Conservation (phyloP, 2,113 vertebrate species). For the Zosterops lateralis region DNA sequence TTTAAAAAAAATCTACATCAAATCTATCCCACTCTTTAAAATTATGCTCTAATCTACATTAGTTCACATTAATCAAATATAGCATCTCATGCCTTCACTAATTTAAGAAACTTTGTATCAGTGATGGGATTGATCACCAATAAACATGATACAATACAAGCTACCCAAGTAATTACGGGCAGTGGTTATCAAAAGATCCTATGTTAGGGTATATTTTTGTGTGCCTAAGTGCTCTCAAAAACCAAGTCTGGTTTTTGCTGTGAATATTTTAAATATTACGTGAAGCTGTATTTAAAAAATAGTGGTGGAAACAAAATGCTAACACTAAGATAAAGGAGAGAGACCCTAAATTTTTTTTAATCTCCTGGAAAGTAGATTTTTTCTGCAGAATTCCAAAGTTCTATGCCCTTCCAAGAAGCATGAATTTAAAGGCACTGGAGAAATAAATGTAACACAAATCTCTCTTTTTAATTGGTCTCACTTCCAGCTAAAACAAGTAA, state of each 20-base stretch:
- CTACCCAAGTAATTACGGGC: neutral
- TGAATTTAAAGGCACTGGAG: neutral
- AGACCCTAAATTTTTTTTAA: neutral
- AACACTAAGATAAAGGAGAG: neutral
- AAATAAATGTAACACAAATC: neutral
- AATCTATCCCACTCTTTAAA: neutral
- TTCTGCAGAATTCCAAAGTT: neutral
- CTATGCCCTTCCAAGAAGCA: neutral
- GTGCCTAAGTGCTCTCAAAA: neutral
- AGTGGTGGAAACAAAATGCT: neutral
- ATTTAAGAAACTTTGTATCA: neutral
- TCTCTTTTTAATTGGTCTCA: neutral
- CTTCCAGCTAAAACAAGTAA: neutral
- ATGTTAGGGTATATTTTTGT: neutral
- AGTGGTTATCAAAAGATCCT: neutral
- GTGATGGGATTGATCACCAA: neutral
- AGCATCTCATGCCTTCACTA: neutral
- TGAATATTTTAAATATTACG: neutral
- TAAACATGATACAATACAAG: neutral
- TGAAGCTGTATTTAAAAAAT: neutral
- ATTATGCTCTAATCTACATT: neutral
- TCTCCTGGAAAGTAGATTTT: neutral
- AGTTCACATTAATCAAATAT: neutral
- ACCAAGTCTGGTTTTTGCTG: neutral
- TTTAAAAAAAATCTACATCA: neutral